Evolutionary conservation across 1,140 invertebrate species (phyloP).

Genomic region (Aphis craccivora): DNA sequence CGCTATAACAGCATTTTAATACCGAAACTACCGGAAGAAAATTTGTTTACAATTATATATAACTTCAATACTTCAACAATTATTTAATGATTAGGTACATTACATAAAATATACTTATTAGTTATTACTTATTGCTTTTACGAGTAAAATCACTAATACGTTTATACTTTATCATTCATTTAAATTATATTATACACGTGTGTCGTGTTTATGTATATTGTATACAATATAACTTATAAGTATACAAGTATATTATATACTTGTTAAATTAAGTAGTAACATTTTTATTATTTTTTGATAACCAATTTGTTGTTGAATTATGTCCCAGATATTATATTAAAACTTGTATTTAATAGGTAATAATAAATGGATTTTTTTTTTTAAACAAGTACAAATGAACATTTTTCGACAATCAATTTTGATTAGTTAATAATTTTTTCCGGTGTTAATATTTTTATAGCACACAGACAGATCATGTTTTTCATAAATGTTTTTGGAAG

Average conservation of each 20-base stretch:
- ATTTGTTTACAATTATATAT: background rate
- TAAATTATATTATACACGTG: background rate
- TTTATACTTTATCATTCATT: background rate
- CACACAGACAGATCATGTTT: background rate
- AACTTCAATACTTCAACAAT: background rate
- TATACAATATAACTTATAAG: too few species aligned
- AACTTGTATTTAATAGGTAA: background rate
- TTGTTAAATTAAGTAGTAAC: background rate
- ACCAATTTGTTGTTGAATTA: background rate
- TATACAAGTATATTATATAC: background rate
- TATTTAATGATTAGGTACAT: background rate
- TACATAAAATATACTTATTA: background rate
- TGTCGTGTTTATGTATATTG: background rate
- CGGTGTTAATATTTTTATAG: background rate
- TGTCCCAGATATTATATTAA: background rate
- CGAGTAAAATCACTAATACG: background rate
- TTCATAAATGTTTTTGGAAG: conserved; percentile 28
- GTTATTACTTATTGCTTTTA: background rate
- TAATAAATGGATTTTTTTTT: background rate
- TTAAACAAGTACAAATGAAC: background rate
- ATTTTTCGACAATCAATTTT: background rate
- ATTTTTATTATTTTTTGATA: conserved; percentile 2
- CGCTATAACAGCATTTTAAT: background rate
- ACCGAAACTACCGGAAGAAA: background rate
- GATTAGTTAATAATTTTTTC: conserved; percentile 5